These are phyloP conservation scores for Gastracanthus pulcherrimus DNA, from an alignment of 2,888 invertebrate genomes.

Conservation along the genomic window DNA sequence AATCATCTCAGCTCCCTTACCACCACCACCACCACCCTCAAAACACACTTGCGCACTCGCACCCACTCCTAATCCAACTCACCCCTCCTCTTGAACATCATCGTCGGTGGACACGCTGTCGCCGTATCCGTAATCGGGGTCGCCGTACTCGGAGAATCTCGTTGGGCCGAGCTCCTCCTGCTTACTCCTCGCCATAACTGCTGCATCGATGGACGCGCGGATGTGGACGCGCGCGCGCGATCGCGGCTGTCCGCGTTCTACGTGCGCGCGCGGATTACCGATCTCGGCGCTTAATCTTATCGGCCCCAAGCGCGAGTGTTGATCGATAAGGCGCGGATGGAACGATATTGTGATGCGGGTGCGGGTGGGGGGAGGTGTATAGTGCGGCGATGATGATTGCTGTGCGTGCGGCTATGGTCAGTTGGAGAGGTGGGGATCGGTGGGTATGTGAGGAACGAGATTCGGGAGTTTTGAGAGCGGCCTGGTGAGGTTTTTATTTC, in stretches of 20 bases:
- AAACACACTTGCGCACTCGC: background rate
- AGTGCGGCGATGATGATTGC: background rate
- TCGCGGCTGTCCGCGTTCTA: background rate
- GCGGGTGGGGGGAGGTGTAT: background rate
- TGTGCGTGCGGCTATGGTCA: background rate
- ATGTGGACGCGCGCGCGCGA: background rate
- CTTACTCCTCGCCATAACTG: background rate
- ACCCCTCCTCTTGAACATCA: constrained; percentile 9
- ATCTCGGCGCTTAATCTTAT: constrained; percentile 1
- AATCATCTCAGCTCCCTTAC: too few species aligned
- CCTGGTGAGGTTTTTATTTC: too few species aligned
- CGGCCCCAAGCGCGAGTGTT: background rate
- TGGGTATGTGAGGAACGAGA: background rate
- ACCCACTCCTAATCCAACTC: too few species aligned
- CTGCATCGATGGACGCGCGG: background rate
- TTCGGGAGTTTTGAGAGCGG: background rate
- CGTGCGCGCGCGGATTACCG: background rate
- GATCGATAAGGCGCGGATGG: background rate
- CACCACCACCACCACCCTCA: too few species aligned
- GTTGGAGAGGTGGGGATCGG: background rate
- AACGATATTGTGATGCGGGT: too few species aligned
- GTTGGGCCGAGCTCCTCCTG: background rate
- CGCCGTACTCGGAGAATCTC: background rate
- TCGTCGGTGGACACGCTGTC: constrained; percentile 23
- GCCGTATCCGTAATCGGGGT: constrained; percentile 28